Conservation (phyloP, 1,140 invertebrate species). For the Drosophila jambulina region DNA sequence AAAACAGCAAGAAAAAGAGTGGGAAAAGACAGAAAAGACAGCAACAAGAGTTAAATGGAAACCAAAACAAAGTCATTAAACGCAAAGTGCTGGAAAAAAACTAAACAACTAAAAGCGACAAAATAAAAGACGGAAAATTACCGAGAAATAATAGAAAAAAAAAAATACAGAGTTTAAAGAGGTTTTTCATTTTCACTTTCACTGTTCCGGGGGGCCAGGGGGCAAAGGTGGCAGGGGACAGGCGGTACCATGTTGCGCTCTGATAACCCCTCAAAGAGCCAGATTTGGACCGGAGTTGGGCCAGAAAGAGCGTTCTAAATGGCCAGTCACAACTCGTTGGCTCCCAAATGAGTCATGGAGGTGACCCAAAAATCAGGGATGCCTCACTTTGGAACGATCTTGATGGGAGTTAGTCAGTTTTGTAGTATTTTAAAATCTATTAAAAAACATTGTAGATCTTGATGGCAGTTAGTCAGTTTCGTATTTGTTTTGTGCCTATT, state of each 20-base stretch:
- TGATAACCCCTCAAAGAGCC: slow-evolving; percentile 31
- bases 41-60: slow-evolving; percentile 66
- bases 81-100: slow-evolving; percentile 10
- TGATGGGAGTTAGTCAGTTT: neutral
- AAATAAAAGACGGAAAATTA: slow-evolving; percentile 67
- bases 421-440: neutral
- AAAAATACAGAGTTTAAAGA: slow-evolving; percentile 19
- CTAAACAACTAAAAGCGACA: slow-evolving; percentile 17
- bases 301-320: slow-evolving; percentile 28
- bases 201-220: slow-evolving; percentile 32
- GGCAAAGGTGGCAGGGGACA: slow-evolving; percentile 6
- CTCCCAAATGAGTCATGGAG: slow-evolving; percentile 36
- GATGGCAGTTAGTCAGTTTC: neutral
- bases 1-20: neutral
- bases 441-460: neutral
- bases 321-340: slow-evolving; percentile 23
- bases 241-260: slow-evolving; percentile 15
- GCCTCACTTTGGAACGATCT: neutral
- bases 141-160: slow-evolving; percentile 48
- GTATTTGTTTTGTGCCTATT: neutral
- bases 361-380: slow-evolving; percentile 17
- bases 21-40: slow-evolving; percentile 7
- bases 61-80: slow-evolving; percentile 66
- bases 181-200: slow-evolving; percentile 70
- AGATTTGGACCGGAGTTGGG: neutral